A percentile compares a stretch with the other conserved stretches of the same genome.
phyloP scores from a whole-genome alignment of 1,140 invertebrate species.

The Ceratina japonica region DNA sequence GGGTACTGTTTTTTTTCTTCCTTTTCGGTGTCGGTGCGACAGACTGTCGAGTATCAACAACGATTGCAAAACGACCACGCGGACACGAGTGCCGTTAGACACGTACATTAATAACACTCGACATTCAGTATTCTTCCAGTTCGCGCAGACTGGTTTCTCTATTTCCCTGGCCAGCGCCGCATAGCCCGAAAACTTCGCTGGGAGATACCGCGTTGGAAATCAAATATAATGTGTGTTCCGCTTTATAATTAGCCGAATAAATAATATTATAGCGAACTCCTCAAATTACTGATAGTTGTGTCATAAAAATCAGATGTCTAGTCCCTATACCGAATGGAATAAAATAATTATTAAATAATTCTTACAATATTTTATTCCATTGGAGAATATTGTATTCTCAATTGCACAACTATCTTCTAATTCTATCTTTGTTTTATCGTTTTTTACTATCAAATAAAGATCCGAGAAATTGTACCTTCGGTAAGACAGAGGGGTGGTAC shows the following conservation, averaged over 20 bases:
- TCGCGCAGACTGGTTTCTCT: constrained; percentile 41
- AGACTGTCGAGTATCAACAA: constrained; percentile 45
- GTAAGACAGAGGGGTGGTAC: background rate
- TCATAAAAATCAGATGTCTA: too few species aligned
- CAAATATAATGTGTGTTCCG: too few species aligned
- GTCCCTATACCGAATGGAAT: too few species aligned
- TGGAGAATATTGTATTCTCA: too few species aligned
- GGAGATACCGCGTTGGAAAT: background rate
- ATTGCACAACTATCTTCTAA: too few species aligned
- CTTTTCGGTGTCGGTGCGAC: constrained; percentile 40
- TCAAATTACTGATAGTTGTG: too few species aligned
- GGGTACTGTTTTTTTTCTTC: constrained; percentile 29
- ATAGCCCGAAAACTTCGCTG: constrained; percentile 2
- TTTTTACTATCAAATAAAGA: too few species aligned
- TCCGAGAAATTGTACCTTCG: background rate
- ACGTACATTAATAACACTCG: constrained; percentile 50
- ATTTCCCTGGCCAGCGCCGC: constrained; percentile 22
- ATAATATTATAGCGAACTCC: too few species aligned
- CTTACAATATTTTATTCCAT: too few species aligned
- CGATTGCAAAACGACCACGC: constrained; percentile 50
- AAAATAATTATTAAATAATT: too few species aligned
- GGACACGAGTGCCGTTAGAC: constrained; percentile 47
- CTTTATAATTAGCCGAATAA: too few species aligned
- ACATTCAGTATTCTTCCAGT: constrained; percentile 41
- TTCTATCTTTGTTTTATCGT: too few species aligned